These are phyloP conservation scores for Heliopora coerulea DNA, from an alignment of 92 coral and sea anemone genomes.

Conservation along the genomic window DNA sequence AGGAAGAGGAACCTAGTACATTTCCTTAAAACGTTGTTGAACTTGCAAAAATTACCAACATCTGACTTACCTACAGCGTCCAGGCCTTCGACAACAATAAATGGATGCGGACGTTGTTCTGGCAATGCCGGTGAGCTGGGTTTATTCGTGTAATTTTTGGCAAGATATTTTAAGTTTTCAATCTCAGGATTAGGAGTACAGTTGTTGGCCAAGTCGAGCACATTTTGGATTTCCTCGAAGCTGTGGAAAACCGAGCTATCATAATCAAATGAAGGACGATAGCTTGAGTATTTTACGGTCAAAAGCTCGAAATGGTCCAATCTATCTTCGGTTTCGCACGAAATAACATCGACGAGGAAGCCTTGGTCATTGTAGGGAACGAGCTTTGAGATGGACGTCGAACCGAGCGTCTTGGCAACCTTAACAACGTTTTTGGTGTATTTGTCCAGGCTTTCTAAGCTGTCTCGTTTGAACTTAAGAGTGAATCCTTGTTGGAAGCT, in stretches of 20 bases:
- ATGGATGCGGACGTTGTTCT: conserved; percentile 33
- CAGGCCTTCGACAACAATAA: conserved; percentile 47
- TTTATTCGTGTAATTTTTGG: conserved; percentile 11
- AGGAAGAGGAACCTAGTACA: too few relatives aligned
- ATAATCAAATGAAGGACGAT: conserved; percentile 11
- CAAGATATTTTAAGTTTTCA: background rate
- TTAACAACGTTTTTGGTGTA: conserved; percentile 1
- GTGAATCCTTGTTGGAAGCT: conserved; percentile 1
- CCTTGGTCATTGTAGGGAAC: background rate
- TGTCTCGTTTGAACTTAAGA: background rate
- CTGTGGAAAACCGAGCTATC: conserved; percentile 34
- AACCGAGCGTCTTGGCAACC: conserved; percentile 13
- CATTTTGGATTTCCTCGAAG: conserved; percentile 15
- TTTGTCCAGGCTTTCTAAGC: background rate
- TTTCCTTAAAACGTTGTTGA: too few relatives aligned
- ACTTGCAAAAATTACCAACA: too few relatives aligned
- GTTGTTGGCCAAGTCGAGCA: background rate
- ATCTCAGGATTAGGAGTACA: conserved; percentile 11
- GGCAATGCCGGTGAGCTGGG: background rate
- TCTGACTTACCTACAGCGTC: conserved; percentile 38
- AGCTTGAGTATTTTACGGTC: conserved; percentile 5
- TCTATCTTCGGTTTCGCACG: conserved; percentile 15
- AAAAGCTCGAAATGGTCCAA: conserved; percentile 22
- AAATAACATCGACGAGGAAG: conserved; percentile 25
- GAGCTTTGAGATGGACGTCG: conserved; percentile 8